Conservation (phyloP, 2,888 invertebrate species). For the Lasioglossum leucozonium region DNA sequence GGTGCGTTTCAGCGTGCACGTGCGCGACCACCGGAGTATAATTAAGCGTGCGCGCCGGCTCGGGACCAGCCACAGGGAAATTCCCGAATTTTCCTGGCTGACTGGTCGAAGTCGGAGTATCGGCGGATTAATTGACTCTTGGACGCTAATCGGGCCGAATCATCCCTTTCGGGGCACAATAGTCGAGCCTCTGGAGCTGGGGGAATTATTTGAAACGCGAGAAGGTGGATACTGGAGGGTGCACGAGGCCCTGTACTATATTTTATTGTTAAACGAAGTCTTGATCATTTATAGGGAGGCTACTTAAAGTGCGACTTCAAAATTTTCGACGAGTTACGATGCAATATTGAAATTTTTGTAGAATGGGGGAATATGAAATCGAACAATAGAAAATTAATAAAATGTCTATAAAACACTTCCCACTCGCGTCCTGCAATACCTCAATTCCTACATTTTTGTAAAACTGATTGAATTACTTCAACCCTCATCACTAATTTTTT, state of each 20-base stretch:
- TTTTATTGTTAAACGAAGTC: too few relatives aligned
- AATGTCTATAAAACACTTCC: not conserved
- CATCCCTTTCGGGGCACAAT: constrained; percentile 22
- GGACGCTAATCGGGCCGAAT: constrained; percentile 42
- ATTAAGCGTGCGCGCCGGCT: constrained; percentile 18
- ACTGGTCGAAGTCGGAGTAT: constrained; percentile 29
- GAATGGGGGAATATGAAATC: not conserved
- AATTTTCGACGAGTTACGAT: not conserved
- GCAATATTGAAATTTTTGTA: not conserved
- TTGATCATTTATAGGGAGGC: not conserved
- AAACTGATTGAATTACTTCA: not conserved
- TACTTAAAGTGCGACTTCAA: not conserved
- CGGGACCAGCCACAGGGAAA: constrained; percentile 13
- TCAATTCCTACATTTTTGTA: not conserved
- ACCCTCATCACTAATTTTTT: not conserved
- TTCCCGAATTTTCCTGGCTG: constrained; percentile 38
- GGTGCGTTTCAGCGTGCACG: not conserved
- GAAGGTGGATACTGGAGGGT: not conserved
- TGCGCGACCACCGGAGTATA: constrained; percentile 15
- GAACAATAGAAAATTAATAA: not conserved
- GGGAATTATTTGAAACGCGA: not conserved
- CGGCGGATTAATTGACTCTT: constrained; percentile 28
- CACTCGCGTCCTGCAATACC: not conserved
- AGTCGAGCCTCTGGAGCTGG: not conserved
- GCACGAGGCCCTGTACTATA: not conserved